These are phyloP conservation scores for Lepus europaeus DNA, from an alignment of 2,113 vertebrate genomes.

Conservation along the genomic window DNA sequence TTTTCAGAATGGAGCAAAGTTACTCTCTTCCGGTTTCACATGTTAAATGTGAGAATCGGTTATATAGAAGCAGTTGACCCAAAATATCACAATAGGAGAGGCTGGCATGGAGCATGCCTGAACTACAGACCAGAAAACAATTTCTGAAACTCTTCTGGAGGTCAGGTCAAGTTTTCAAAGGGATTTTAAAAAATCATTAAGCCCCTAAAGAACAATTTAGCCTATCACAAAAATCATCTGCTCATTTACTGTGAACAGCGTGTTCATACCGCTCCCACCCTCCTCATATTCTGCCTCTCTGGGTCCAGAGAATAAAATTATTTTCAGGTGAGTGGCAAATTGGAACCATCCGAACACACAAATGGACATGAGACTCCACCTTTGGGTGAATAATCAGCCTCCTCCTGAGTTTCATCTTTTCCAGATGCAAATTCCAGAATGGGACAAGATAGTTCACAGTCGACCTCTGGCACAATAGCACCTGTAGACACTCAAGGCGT, in stretches of 20 bases:
- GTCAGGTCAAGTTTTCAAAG: background rate
- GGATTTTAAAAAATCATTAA: slow-evolving; percentile 19
- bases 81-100: background rate
- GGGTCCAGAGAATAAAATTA: background rate
- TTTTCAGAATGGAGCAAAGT: slow-evolving; percentile 14
- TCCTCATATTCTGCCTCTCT: background rate
- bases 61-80: background rate
- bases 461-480: background rate
- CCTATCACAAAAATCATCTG: background rate
- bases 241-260: background rate
- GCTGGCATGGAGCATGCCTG: too few relatives aligned
- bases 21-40: slow-evolving; percentile 10
- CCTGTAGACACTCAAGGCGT: too few relatives aligned
- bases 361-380: background rate
- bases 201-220: background rate
- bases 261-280: background rate
- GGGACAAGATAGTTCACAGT: background rate
- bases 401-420: background rate
- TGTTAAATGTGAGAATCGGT: background rate
- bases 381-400: background rate
- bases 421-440: slow-evolving; percentile 32
- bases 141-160: background rate
- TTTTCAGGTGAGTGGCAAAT: background rate
- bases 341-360: background rate
- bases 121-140: background rate